A percentile compares a stretch with the other conserved stretches of the same genome.
Conservation (phyloP, 2,113 vertebrate genomes). For the Cochlearius cochlearius region DNA sequence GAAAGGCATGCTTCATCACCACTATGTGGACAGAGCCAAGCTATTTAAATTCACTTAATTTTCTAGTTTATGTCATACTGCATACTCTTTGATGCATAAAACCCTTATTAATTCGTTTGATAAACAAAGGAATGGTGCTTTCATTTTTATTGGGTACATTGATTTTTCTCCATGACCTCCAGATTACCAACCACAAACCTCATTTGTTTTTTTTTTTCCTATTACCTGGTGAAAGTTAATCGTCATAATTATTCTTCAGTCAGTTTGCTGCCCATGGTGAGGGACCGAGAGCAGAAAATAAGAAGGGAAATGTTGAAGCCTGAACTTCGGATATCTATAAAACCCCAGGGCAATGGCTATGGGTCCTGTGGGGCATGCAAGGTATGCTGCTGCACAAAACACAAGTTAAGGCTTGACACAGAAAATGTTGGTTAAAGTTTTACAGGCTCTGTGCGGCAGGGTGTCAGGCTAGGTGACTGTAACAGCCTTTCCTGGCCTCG, state of each 20-base stretch:
- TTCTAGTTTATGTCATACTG: background rate
- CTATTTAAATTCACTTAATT: background rate
- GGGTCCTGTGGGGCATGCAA: background rate
- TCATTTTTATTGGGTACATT: background rate
- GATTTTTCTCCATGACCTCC: background rate
- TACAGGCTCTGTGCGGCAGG: background rate
- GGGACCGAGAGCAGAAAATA: background rate
- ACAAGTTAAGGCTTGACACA: background rate
- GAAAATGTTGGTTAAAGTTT: background rate
- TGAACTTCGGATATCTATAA: background rate
- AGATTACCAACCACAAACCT: background rate
- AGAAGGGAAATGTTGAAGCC: background rate
- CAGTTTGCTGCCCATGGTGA: background rate
- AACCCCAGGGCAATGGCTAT: fast-evolving
- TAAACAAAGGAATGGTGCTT: background rate
- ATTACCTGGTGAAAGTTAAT: background rate
- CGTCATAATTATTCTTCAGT: background rate
- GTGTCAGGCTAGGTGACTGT: background rate
- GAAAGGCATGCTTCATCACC: background rate
- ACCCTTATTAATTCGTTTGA: background rate
- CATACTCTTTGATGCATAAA: background rate
- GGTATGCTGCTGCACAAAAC: background rate
- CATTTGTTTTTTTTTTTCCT: background rate
- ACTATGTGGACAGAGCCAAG: background rate
- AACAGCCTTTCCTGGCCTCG: background rate